Evolutionary conservation across 2,797 vertebrate species (phyloP).

Genomic region (Chelmon rostratus): DNA sequence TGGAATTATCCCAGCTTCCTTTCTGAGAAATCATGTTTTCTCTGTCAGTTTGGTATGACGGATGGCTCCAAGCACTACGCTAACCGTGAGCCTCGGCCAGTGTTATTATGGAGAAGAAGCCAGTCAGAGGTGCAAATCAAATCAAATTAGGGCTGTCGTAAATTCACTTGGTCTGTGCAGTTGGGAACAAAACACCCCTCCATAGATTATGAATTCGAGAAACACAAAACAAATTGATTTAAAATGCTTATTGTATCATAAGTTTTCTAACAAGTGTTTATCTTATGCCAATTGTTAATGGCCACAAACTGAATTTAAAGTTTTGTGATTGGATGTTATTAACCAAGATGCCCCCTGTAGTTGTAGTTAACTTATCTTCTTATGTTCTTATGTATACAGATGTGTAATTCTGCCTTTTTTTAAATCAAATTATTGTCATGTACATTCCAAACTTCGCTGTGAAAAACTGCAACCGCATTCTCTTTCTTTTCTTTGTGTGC

Average conservation of each 20-base stretch:
- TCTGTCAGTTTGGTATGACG: background rate
- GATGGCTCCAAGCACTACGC: background rate
- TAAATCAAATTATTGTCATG: background rate
- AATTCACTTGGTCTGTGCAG: background rate
- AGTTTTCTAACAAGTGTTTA: background rate
- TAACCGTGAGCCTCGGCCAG: background rate
- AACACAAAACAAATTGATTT: background rate
- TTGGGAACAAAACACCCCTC: background rate
- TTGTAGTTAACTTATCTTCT: background rate
- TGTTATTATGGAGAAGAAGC: background rate
- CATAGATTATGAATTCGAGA: background rate
- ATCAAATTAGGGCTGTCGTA: background rate
- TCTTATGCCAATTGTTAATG: background rate
- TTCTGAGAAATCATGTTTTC: background rate
- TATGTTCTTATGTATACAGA: background rate
- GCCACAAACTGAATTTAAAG: background rate
- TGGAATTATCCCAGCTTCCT: background rate
- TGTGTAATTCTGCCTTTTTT: background rate
- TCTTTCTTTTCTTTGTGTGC: background rate
- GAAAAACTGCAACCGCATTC: background rate
- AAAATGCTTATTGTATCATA: background rate
- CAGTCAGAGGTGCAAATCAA: background rate
- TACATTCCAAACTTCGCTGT: background rate
- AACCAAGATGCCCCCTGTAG: fast-evolving
- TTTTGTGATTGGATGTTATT: background rate